Percentiles rank a stretch among this genome's conserved stretches.
phyloP scores from a whole-genome alignment of 2,113 vertebrate species.

The Chelonoidis abingdonii region DNA sequence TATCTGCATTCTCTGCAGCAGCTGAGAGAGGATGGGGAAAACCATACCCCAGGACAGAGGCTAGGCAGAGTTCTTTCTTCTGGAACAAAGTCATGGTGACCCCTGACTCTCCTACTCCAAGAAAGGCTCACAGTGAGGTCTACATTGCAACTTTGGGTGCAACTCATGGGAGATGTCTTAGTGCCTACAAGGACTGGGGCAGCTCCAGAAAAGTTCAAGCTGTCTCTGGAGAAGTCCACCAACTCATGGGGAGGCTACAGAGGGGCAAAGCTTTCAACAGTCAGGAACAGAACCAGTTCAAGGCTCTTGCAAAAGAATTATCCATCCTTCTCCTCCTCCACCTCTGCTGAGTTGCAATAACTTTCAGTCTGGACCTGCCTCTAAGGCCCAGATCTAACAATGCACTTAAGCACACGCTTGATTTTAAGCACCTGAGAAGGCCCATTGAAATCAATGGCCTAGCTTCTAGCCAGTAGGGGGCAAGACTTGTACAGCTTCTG shows the following conservation, averaged over 20 bases:
- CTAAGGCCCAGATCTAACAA: neutral
- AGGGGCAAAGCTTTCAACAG: neutral
- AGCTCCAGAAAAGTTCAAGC: neutral
- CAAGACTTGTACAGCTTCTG: neutral
- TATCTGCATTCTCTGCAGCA: slow-evolving; percentile 15
- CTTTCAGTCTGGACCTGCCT: neutral
- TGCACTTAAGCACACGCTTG: neutral
- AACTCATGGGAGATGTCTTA: neutral
- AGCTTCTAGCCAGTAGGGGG: neutral
- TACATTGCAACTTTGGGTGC: neutral
- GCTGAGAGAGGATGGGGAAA: neutral
- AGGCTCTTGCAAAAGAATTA: neutral
- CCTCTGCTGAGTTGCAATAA: neutral
- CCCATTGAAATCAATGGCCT: neutral
- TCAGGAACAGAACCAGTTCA: neutral
- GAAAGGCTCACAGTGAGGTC: neutral
- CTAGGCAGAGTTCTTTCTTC: neutral
- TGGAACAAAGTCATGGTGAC: neutral
- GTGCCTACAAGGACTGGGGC: neutral
- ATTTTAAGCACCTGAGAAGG: neutral
- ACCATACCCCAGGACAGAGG: neutral
- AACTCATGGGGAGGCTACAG: neutral
- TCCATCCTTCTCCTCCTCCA: neutral
- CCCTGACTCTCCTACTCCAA: neutral
- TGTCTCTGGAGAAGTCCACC: neutral